Conservation (phyloP, 35 echinoderm and acorn worm genomes). For the Anneissia japonica region DNA sequence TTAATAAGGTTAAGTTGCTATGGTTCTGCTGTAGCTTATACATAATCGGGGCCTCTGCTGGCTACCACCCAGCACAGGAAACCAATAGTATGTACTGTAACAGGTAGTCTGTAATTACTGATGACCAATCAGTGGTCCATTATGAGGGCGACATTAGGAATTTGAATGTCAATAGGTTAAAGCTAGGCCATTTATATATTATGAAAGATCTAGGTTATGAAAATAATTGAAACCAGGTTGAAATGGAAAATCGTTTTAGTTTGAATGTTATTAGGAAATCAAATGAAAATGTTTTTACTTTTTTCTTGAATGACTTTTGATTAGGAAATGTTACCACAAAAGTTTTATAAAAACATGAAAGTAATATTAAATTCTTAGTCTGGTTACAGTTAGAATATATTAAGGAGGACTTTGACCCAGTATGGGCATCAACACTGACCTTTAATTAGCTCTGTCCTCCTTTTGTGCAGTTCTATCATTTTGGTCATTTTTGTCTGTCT, state of each 20-base stretch:
- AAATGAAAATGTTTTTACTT: background rate
- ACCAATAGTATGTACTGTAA: background rate
- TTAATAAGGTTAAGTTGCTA: background rate
- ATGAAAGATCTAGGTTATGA: background rate
- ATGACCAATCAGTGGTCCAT: background rate
- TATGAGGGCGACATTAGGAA: background rate
- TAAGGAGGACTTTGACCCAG: background rate
- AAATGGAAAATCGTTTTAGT: background rate
- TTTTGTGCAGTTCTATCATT: background rate
- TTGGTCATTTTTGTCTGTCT: background rate
- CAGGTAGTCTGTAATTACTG: background rate
- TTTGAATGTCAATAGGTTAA: background rate
- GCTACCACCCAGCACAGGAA: background rate
- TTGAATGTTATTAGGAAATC: background rate
- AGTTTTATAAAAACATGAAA: no score
- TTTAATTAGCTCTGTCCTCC: background rate
- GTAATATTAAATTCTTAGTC: no score
- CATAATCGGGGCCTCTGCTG: background rate
- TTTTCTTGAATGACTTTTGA: no score
- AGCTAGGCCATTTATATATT: background rate
- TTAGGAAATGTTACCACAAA: no score
- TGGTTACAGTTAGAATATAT: no score
- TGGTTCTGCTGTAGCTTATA: background rate
- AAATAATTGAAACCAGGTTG: background rate
- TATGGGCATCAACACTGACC: background rate